Evolutionary conservation across 2,113 vertebrate genomes (phyloP).

Genomic region (Symphodus melops): DNA sequence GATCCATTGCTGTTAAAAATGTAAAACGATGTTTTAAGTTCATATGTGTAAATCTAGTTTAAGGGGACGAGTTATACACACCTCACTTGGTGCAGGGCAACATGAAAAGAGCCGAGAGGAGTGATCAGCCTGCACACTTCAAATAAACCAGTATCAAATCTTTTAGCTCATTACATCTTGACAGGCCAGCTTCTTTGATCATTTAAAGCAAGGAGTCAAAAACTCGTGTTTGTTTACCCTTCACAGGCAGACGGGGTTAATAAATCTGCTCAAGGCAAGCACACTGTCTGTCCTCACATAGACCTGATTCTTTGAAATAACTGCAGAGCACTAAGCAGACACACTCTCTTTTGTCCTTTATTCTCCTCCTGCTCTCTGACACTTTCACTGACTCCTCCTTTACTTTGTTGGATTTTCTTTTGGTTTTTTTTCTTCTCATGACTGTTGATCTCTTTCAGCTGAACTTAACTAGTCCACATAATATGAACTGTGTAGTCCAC

Average conservation of each 20-base stretch:
- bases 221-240: neutral
- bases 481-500: conserved; percentile 30
- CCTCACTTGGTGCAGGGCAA: no score
- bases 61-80: no score
- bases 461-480: neutral
- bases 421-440: neutral
- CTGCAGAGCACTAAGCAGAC: conserved; percentile 30
- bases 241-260: neutral
- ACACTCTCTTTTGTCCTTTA: conserved; percentile 9
- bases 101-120: no score
- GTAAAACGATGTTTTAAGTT: no score
- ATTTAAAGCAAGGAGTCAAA: neutral
- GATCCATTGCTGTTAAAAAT: no score
- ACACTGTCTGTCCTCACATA: conserved; percentile 32
- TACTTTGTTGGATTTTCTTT: neutral
- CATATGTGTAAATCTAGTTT: no score
- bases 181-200: neutral
- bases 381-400: conserved; percentile 3
- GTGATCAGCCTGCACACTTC: no score
- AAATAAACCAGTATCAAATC: neutral
- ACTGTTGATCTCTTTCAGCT: neutral
- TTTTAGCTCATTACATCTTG: neutral
- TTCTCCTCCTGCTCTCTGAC: neutral
- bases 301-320: conserved; percentile 28
- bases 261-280: neutral